Evolutionary conservation across 2,113 vertebrate genomes (phyloP), one percentile per base, ranked within the genome.

Genomic region (Piprites chloris): DNA sequence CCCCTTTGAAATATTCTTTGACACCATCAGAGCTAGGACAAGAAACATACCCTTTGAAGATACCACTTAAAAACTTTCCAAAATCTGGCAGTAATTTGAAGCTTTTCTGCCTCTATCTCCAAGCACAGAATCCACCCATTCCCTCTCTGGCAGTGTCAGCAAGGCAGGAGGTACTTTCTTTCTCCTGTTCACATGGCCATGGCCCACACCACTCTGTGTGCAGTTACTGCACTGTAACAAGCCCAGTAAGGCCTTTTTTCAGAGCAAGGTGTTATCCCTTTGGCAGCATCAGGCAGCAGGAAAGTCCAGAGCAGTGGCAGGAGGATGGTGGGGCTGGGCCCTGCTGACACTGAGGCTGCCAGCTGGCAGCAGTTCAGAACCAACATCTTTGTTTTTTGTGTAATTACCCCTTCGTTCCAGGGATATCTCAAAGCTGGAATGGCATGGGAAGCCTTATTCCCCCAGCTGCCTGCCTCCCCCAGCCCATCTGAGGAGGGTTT

Each of bases 31-130:
- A 80, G 19, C 81, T 75, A 49, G 91, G 68, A 96, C 52, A 87
- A 95, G 80, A 67, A 95, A 92, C 52, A 66, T 41, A 50, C 5
- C 14, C 83, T 96, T 95, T 95, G 93, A 96, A 95, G 89, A 92
- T 56, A 77, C 32, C 80, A 89, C 80, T 92, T 96, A 41, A 90
- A 96, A 96, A 95, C 91, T 89, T 89, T 89, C 69, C 73, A 84
- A 92, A 95, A 95, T 84, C 93, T 89, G 86, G 35, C 89, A 72
- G 91, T 92, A 91, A 95, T 91, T 88, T 84, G 68, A 96, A 93
- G 41, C 65, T 78, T 32, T 79, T 78, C 76, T 92, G 76, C 59
- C 76, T 73, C 76, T 81, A 30, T 75, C 80, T 88, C 76, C 61
- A 85, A 67, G 56, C 41, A 61, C 42, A 72, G 69, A 93, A 84